A percentile compares a stretch with the other conserved stretches of the same genome.
phyloP scores from a whole-genome alignment of 2,113 vertebrate species.

The Heloderma charlesbogerti region DNA sequence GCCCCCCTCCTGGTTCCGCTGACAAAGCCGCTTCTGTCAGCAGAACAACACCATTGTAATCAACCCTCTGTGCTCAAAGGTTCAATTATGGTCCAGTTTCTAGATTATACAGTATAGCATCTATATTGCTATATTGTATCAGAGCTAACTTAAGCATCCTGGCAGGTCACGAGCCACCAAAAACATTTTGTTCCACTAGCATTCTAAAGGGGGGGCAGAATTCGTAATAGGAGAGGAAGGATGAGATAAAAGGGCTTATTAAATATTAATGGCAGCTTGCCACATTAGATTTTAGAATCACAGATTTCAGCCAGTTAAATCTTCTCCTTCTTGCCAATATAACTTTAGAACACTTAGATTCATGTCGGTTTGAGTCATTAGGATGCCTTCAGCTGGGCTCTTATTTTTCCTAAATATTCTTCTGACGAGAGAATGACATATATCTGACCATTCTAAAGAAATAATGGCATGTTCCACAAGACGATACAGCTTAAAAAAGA shows the following conservation, averaged over 20 bases:
- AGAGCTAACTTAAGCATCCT: not conserved
- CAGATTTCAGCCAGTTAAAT: not conserved
- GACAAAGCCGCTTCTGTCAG: too few species aligned
- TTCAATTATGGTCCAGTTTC: not conserved
- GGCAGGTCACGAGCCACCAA: not conserved
- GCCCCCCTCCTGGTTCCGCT: too few species aligned
- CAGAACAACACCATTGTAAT: not conserved
- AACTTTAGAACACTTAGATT: not conserved
- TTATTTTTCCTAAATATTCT: not conserved
- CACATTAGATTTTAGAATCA: not conserved
- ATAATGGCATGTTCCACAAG: not conserved
- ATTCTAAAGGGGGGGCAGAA: not conserved
- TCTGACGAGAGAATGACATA: not conserved
- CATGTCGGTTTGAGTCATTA: not conserved
- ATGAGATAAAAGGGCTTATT: not conserved
- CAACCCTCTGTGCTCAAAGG: not conserved
- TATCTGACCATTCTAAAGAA: not conserved
- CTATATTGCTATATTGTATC: not conserved
- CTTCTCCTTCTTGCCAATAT: not conserved
- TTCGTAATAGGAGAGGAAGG: not conserved
- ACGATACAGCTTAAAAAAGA: not conserved
- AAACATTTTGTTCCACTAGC: not conserved
- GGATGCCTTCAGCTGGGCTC: not conserved
- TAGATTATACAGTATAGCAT: not conserved
- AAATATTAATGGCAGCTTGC: conserved; percentile 16